Conservation (phyloP, 2,797 vertebrate species). For the Dicrostonyx torquatus region DNA sequence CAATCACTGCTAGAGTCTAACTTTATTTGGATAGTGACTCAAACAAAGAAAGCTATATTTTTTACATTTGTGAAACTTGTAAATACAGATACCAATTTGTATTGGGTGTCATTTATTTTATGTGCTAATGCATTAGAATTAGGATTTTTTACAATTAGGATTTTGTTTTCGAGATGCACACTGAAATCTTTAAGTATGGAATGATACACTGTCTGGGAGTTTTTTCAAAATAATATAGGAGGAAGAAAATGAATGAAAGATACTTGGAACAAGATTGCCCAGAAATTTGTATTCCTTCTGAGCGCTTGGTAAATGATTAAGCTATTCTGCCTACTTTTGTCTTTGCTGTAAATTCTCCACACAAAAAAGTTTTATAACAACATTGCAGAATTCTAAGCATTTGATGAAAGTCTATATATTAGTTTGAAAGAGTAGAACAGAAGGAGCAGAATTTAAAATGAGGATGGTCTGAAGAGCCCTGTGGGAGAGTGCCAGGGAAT, state of each 20-base stretch:
- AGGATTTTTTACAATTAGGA: neutral
- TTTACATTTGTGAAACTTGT: constrained; percentile 24
- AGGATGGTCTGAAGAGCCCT: constrained; percentile 50
- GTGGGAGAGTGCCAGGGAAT: constrained; percentile 65
- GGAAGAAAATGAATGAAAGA: neutral
- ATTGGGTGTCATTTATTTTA: constrained; percentile 49
- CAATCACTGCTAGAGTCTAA: neutral
- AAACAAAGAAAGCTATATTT: constrained; percentile 26
- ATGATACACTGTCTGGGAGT: constrained; percentile 38
- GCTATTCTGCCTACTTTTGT: constrained; percentile 14
- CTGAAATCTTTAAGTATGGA: constrained; percentile 39
- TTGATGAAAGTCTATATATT: constrained; percentile 37
- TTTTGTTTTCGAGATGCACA: constrained; percentile 54
- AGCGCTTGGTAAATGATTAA: constrained; percentile 32
- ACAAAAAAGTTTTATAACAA: neutral
- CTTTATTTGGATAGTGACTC: constrained; percentile 41
- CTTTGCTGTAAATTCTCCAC: constrained; percentile 20
- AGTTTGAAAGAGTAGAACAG: constrained; percentile 26
- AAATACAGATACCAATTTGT: constrained; percentile 51
- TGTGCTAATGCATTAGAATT: constrained; percentile 26
- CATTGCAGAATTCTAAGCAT: constrained; percentile 32
- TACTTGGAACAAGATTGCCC: neutral
- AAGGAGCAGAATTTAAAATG: constrained; percentile 53
- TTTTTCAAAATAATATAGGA: constrained; percentile 28
- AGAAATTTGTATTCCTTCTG: constrained; percentile 6